Percentiles rank a stretch among this genome's conserved stretches.
phyloP scores from a whole-genome alignment of 2,113 vertebrate genomes.

The Ramphastos sulfuratus region DNA sequence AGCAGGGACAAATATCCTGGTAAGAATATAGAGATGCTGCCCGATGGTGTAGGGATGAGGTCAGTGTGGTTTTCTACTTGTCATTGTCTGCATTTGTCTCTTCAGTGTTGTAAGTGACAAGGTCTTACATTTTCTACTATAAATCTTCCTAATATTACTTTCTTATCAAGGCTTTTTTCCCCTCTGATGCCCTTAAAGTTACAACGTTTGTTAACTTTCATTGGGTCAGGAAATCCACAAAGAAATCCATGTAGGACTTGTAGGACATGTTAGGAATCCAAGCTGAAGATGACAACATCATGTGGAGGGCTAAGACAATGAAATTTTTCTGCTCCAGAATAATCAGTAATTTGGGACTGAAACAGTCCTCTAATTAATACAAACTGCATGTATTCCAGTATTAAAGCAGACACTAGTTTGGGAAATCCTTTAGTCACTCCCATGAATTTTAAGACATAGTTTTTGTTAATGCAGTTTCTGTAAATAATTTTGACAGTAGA shows the following conservation, averaged over 20 bases:
- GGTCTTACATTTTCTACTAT: constrained; percentile 2
- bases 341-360: not conserved
- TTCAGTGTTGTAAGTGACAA: too few relatives aligned
- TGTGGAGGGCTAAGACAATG: not conserved
- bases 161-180: not conserved
- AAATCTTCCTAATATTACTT: not conserved
- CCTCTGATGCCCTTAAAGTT: not conserved
- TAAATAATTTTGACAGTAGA: constrained; percentile 41
- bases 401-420: constrained; percentile 35
- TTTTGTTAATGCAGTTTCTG: not conserved
- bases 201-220: not conserved
- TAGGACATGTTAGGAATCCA: not conserved
- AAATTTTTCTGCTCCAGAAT: not conserved
- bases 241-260: not conserved
- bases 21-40: too few relatives aligned
- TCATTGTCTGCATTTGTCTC: not conserved
- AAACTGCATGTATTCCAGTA: not conserved
- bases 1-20: too few relatives aligned
- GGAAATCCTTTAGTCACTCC: constrained; percentile 9
- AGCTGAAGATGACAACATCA: not conserved
- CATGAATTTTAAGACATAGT: constrained; percentile 4
- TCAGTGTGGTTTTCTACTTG: not conserved
- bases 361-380: not conserved
- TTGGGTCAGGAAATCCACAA: not conserved
- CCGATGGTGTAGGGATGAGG: too few relatives aligned